Percentiles rank a stretch among this genome's conserved stretches.
These are phyloP conservation scores for Tetragnatha montana DNA, from an alignment of 2,888 invertebrate genomes.

Conservation along the genomic window DNA sequence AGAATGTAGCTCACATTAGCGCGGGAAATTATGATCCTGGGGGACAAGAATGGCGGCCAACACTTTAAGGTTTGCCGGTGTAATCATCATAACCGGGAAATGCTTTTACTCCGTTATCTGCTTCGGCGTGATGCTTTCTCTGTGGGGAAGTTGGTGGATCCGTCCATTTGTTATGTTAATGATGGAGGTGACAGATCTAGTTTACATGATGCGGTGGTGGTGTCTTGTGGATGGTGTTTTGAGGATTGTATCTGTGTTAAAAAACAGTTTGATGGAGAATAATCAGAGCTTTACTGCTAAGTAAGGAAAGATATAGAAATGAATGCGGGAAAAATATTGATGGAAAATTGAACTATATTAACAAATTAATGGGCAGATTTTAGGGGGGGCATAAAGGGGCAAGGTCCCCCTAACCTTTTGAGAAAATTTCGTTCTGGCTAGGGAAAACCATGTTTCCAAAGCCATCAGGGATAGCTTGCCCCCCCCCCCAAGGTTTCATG, in stretches of 20 bases:
- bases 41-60: slow-evolving; percentile 8
- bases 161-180: slow-evolving; percentile 25
- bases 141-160: slow-evolving; percentile 6
- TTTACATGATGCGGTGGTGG: slow-evolving; percentile 22
- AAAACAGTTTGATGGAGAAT: no score
- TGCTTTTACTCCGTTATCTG: slow-evolving; percentile 48
- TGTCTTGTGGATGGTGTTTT: neutral
- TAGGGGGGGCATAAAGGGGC: no score
- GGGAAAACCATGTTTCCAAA: no score
- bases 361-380: no score
- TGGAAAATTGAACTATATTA: no score
- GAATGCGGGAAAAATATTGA: no score
- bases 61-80: slow-evolving; percentile 9
- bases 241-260: neutral
- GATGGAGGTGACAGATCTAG: slow-evolving; percentile 11
- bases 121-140: slow-evolving; percentile 24
- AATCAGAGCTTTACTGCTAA: no score
- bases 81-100: slow-evolving; percentile 46
- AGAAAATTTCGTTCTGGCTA: no score
- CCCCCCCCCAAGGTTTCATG: no score
- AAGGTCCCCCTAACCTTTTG: no score
- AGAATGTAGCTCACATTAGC: slow-evolving; percentile 43
- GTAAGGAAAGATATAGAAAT: no score
- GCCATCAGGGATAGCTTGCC: no score
- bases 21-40: slow-evolving; percentile 28